Evolutionary conservation across 2,113 vertebrate genomes (phyloP), one percentile per base, ranked within the genome.

Genomic region (Martes martes): DNA sequence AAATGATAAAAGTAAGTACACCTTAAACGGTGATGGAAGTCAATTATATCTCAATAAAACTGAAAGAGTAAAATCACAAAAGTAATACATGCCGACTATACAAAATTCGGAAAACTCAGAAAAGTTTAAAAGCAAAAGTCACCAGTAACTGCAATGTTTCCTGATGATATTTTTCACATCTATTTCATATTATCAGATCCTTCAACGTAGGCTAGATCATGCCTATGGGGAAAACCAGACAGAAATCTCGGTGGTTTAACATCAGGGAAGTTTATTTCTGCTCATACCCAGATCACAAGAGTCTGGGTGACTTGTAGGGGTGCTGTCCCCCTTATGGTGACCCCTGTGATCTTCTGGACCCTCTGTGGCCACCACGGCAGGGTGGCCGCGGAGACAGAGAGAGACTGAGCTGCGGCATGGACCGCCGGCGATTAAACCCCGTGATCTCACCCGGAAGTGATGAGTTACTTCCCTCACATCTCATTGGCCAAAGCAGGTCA

Each of bases 301-400:
- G 24, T 39, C 36, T 0, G 1, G 47, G 87, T 57, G 73, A 79
- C 91, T 87, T 1, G n/a, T 31, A 18, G n/a, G 74, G 10, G 18
- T 21, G 28, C 59, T 19, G 5, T 19, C 28, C 4, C 21, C 31
- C 1, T 0, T 1, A 6, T 16, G 28, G 39, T 13, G 19, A 21
- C 78, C 45, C 24, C 19, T 65, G 15, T 0, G 5, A 1, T 13
- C 42, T 57, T 16, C 39, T 0, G 19, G 67, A 6, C 15, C 61
- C n/a, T 74, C 39, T 3, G 11, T 1, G 7, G 4, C 28, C 33
- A 1, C 21, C 26, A 16, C 0, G 0, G 3, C 0, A 11, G 31
- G 1, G 0, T 1, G 18, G 24, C 26, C 4, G 28, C 28, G 4
- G 14, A 69, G 24, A 15, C 36, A 4, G 2, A 31, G 11, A 23